Evolutionary conservation across 2,888 invertebrate species (phyloP).

Genomic region (Brenthis ino): DNA sequence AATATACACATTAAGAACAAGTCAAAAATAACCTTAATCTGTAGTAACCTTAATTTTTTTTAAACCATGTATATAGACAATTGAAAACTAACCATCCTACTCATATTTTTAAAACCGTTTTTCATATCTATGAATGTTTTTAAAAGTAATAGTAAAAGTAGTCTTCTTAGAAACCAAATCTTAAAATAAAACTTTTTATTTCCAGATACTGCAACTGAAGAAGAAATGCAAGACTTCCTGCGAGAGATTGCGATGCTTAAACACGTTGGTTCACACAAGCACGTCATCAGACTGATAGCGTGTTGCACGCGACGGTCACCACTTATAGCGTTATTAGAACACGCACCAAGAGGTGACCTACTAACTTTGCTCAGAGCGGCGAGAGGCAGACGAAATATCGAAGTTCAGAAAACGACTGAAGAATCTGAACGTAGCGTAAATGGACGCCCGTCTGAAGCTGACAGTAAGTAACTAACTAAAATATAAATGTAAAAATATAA

Average conservation of each 20-base stretch:
- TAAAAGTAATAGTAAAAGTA: no score
- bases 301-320: slow-evolving; percentile 88
- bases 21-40: no score
- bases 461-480: slow-evolving; percentile 73
- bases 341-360: slow-evolving; percentile 89
- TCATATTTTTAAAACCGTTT: no score
- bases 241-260: slow-evolving; percentile 91
- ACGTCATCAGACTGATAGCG: slow-evolving; percentile 88
- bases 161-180: not conserved
- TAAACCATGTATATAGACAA: no score
- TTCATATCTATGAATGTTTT: no score
- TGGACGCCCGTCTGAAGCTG: slow-evolving; percentile 78
- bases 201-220: slow-evolving; percentile 80
- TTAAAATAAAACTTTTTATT: slow-evolving; percentile 12
- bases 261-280: slow-evolving; percentile 87
- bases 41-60: no score
- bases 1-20: no score
- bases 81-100: no score
- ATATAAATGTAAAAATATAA: not conserved
- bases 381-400: slow-evolving; percentile 58
- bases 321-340: slow-evolving; percentile 89
- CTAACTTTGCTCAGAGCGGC: slow-evolving; percentile 83
- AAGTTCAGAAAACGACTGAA: slow-evolving; percentile 70
- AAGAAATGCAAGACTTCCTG: slow-evolving; percentile 86
- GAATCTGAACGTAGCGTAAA: slow-evolving; percentile 59